phyloP scores from a whole-genome alignment of 2,888 invertebrate genomes.

The Cephus runcator region DNA sequence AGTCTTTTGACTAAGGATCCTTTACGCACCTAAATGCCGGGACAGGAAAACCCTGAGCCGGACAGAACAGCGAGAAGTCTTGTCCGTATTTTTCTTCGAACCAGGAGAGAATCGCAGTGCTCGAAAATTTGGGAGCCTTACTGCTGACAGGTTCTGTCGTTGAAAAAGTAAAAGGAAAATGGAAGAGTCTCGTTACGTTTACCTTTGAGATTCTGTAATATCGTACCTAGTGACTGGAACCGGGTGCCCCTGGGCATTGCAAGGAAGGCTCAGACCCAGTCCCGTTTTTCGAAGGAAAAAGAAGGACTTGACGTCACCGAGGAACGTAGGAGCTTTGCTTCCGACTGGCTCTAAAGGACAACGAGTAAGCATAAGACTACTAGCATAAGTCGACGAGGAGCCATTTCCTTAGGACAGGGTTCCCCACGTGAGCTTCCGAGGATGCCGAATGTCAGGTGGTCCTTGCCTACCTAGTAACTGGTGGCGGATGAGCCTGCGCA shows the following conservation, averaged over 20 bases:
- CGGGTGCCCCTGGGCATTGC: slow-evolving; percentile 69
- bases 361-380: slow-evolving; percentile 11
- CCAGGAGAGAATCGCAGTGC: slow-evolving; percentile 36
- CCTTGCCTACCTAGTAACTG: slow-evolving; percentile 49
- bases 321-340: slow-evolving; percentile 70
- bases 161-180: not conserved
- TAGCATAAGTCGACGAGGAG: not conserved
- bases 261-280: slow-evolving; percentile 62
- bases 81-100: slow-evolving; percentile 56
- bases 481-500: slow-evolving; percentile 39
- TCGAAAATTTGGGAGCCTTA: slow-evolving; percentile 75
- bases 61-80: slow-evolving; percentile 76
- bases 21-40: slow-evolving; percentile 74
- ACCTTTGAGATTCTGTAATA: not conserved
- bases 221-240: slow-evolving; percentile 66
- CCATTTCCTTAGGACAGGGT: not conserved
- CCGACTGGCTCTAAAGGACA: slow-evolving; percentile 69
- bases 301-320: slow-evolving; percentile 69
- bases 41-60: slow-evolving; percentile 81
- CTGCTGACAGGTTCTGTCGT: slow-evolving; percentile 69
- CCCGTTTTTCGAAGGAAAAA: slow-evolving; percentile 53
- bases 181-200: not conserved
- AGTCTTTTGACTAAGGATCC: not conserved
- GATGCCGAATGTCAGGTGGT: not conserved
- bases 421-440: not conserved